These are phyloP conservation scores for Agonopterix alstromeriana DNA, from an alignment of 2,888 invertebrate species.

Conservation along the genomic window DNA sequence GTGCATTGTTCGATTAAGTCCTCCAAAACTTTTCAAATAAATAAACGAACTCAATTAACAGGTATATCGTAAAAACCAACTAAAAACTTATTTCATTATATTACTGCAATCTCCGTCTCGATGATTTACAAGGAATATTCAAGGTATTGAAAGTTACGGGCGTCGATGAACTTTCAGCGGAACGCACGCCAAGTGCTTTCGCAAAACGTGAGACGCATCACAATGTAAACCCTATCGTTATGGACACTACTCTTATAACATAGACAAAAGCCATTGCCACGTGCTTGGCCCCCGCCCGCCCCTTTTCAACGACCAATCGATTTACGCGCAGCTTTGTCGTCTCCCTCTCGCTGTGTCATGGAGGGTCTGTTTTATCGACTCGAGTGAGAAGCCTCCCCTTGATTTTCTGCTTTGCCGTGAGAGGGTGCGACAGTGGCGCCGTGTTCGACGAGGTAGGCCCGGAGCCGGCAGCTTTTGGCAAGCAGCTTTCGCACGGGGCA, in stretches of 20 bases:
- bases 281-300: constrained; percentile 65
- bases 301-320: constrained; percentile 67
- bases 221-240: constrained; percentile 30
- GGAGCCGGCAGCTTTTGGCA: constrained; percentile 8
- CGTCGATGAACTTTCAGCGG: constrained; percentile 27
- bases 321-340: constrained; percentile 45
- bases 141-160: constrained; percentile 17
- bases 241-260: constrained; percentile 30
- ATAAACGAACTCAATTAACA: background rate
- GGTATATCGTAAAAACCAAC: too few relatives aligned
- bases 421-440: constrained; percentile 50
- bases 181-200: constrained; percentile 33
- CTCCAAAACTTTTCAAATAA: background rate
- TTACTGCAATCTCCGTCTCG: constrained; percentile 1
- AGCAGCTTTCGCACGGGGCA: constrained; percentile 15
- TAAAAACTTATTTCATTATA: background rate
- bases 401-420: constrained; percentile 11
- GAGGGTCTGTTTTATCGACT: constrained; percentile 58
- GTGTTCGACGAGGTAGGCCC: constrained; percentile 19
- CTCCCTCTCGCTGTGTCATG: constrained; percentile 36
- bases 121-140: constrained; percentile 5
- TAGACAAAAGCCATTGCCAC: constrained; percentile 51
- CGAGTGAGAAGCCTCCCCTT: constrained; percentile 26
- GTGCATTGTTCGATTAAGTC: background rate
- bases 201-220: constrained; percentile 36